These are phyloP conservation scores for Amphipyra berbera DNA, from an alignment of 2,888 invertebrate species.

Conservation along the genomic window DNA sequence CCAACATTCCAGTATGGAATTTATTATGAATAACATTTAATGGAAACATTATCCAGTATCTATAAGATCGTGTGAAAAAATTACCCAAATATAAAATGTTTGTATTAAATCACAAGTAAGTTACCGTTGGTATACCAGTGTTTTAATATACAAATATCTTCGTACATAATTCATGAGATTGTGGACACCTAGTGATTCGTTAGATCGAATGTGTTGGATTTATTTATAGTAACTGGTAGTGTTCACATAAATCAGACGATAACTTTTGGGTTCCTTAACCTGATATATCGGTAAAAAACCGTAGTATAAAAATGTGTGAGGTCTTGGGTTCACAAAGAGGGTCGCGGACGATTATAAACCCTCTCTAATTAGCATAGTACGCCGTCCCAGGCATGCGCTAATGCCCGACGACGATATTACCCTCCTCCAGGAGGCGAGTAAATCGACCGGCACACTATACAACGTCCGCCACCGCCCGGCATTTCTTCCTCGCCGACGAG, in stretches of 20 bases:
- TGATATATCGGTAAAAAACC: background rate
- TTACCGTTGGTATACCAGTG: constrained; percentile 13
- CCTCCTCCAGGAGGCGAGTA: no score
- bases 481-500: no score
- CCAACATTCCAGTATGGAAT: background rate
- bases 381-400: no score
- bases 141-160: constrained; percentile 23
- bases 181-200: constrained; percentile 14
- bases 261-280: constrained; percentile 22
- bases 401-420: no score
- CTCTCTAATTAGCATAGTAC: no score
- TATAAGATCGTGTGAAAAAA: constrained; percentile 34
- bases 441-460: no score
- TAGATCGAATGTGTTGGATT: constrained; percentile 4
- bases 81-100: constrained; percentile 15
- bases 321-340: no score
- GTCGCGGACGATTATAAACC: no score
- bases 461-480: no score
- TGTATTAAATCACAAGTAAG: constrained; percentile 13
- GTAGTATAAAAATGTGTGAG: no score
- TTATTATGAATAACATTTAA: constrained; percentile 7
- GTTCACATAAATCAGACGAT: constrained; percentile 4
- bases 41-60: constrained; percentile 11
- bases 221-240: constrained; percentile 38
- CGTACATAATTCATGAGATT: constrained; percentile 41